Conservation (phyloP, 2,888 invertebrate genomes). For the Synergus japonicus region DNA sequence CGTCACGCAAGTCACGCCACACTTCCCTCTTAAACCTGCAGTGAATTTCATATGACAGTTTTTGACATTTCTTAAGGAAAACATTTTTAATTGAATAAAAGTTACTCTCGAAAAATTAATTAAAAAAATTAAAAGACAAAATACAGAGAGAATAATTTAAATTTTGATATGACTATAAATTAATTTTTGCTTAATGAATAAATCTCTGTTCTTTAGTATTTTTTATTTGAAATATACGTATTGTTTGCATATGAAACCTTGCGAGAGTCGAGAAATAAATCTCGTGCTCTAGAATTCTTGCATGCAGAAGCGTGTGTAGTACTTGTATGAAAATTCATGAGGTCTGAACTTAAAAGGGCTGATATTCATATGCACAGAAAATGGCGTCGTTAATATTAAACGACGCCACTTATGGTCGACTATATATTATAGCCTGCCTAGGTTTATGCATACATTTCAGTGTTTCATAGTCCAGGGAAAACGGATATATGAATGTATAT, state of each 20-base stretch:
- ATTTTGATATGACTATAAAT: no score
- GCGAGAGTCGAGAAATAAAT: not conserved
- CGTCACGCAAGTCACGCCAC: conserved; percentile 69
- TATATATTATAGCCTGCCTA: conserved; percentile 15
- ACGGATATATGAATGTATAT: not conserved
- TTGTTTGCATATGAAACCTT: no score
- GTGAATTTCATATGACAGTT: not conserved
- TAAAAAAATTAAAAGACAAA: no score
- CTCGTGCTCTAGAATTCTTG: not conserved
- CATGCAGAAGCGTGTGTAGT: conserved; percentile 39
- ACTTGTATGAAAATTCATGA: conserved; percentile 74
- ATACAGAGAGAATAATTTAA: no score
- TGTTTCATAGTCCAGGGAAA: not conserved
- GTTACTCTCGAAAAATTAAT: no score
- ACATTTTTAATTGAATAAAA: no score
- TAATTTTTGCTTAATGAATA: not conserved
- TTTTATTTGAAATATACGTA: no score
- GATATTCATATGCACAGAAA: conserved; percentile 74
- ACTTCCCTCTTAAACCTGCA: not conserved
- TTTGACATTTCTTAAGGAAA: not conserved
- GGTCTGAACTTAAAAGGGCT: conserved; percentile 68
- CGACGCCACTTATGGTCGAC: conserved; percentile 71
- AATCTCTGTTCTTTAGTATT: not conserved
- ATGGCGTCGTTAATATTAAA: conserved; percentile 76
- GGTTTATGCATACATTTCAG: conserved; percentile 1